Conservation (phyloP, 2,113 vertebrate genomes). For the Erythrocebus patas region DNA sequence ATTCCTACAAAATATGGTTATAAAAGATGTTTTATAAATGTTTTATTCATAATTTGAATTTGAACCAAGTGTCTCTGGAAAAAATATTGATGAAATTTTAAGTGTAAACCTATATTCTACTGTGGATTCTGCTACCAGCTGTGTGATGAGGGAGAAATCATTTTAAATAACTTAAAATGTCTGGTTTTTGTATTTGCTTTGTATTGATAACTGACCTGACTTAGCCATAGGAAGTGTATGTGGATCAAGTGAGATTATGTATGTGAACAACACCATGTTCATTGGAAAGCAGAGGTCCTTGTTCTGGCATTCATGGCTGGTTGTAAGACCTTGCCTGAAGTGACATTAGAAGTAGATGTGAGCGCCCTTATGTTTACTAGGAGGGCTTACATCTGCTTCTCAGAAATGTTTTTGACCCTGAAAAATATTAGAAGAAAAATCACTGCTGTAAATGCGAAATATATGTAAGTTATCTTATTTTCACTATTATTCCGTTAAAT, state of each 20-base stretch:
- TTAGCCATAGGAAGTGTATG: background rate
- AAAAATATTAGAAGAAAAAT: background rate
- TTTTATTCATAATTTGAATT: slow-evolving; percentile 22
- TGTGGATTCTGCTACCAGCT: slow-evolving; percentile 24
- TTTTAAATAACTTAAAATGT: slow-evolving; percentile 23
- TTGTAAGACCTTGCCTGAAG: background rate
- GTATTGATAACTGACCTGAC: background rate
- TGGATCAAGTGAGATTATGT: slow-evolving; percentile 20
- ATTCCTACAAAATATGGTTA: background rate
- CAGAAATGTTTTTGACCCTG: background rate
- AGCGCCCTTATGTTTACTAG: background rate
- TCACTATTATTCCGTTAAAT: slow-evolving; percentile 15
- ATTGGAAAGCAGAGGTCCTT: background rate
- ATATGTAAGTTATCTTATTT: background rate
- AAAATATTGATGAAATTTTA: background rate
- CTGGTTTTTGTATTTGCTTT: background rate
- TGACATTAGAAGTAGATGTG: background rate
- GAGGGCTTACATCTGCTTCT: background rate
- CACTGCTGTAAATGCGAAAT: background rate
- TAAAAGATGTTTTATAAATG: background rate
- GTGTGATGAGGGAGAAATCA: background rate
- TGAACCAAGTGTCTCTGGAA: background rate
- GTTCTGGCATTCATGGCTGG: background rate
- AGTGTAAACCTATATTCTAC: background rate
- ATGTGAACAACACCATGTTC: background rate